Conservation (phyloP, 2,113 vertebrate species). For the Plecotus auritus region DNA sequence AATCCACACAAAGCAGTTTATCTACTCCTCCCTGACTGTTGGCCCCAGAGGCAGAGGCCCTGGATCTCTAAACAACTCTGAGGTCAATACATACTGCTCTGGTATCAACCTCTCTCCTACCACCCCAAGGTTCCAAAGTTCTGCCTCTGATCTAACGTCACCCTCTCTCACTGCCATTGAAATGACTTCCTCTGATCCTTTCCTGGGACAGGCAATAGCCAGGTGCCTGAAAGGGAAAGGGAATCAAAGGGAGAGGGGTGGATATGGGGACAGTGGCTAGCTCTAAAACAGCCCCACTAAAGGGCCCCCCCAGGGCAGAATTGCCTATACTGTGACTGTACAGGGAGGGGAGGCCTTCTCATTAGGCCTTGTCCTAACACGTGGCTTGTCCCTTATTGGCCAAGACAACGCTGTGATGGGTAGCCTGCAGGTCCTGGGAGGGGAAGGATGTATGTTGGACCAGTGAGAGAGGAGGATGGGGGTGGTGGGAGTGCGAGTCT, state of each 20-base stretch:
- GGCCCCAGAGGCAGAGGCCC: neutral
- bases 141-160: neutral
- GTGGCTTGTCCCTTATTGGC: neutral
- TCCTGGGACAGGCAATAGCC: neutral
- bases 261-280: neutral
- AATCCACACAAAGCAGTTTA: neutral
- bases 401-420: neutral
- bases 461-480: neutral
- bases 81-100: neutral
- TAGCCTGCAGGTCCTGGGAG: neutral
- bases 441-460: neutral
- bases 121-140: neutral
- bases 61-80: neutral
- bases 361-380: neutral
- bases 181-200: constrained; percentile 19
- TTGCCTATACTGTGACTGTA: neutral
- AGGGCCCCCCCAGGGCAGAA: neutral
- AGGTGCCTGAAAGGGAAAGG: neutral
- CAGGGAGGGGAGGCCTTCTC: neutral
- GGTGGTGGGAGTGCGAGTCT: neutral
- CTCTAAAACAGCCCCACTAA: neutral
- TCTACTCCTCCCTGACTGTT: neutral
- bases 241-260: neutral
- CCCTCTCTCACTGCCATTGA: neutral
- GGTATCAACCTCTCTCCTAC: neutral